Conservation (phyloP, 1,140 invertebrate genomes). For the Pseudobourletiella spinata region DNA sequence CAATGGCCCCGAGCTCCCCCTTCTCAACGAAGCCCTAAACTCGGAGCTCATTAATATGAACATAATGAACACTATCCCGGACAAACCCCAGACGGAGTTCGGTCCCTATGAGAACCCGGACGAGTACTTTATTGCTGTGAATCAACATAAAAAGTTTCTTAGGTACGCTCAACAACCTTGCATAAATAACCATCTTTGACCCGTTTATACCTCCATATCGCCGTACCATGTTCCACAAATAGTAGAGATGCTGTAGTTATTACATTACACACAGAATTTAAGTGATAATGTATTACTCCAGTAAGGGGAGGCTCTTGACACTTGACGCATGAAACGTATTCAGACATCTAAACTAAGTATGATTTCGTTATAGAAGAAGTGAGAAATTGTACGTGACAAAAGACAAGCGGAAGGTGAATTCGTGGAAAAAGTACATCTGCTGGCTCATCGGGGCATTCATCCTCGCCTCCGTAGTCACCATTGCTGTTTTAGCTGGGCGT, state of each 20-base stretch:
- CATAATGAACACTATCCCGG: constrained; percentile 43
- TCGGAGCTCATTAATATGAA: constrained; percentile 68
- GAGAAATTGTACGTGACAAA: constrained; percentile 72
- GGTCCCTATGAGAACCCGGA: constrained; percentile 54
- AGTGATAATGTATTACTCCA: too few relatives aligned
- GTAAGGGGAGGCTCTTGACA: too few relatives aligned
- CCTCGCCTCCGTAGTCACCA: constrained; percentile 52
- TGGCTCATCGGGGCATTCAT: constrained; percentile 54
- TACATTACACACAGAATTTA: too few relatives aligned
- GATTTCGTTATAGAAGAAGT: constrained; percentile 47
- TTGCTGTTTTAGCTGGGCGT: constrained; percentile 55
- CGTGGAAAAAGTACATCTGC: constrained; percentile 54
- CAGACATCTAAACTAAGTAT: too few relatives aligned
- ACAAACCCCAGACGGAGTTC: constrained; percentile 55
- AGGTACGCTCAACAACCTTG: constrained; percentile 58
- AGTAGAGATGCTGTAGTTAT: too few relatives aligned
- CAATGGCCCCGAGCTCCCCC: constrained; percentile 14
- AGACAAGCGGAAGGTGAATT: constrained; percentile 55
- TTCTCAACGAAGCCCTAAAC: constrained; percentile 60
- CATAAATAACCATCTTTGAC: neutral
- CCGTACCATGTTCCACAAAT: too few relatives aligned
- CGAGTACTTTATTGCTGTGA: constrained; percentile 73
- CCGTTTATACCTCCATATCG: too few relatives aligned
- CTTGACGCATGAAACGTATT: too few relatives aligned
- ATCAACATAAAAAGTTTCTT: constrained; percentile 72